A percentile compares a stretch with the other conserved stretches of the same genome.
Conservation (phyloP, 2,113 vertebrate species). For the Dasyprocta punctata region DNA sequence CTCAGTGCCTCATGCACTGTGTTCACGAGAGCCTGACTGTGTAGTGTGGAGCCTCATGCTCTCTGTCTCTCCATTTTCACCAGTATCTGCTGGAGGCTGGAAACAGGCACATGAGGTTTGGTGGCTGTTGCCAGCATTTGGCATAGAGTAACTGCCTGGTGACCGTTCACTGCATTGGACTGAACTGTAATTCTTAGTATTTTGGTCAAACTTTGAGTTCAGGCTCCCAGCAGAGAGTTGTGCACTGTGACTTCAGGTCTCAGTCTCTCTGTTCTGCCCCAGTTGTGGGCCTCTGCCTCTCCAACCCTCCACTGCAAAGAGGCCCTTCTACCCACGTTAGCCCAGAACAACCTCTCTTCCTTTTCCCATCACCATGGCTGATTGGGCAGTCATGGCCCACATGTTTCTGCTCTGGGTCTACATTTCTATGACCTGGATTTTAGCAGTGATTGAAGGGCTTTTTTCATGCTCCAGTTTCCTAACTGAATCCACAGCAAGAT, state of each 20-base stretch:
- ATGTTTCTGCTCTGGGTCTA: not conserved
- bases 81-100: not conserved
- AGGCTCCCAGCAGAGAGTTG: not conserved
- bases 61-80: not conserved
- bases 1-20: accelerated
- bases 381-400: not conserved
- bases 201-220: not conserved
- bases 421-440: conserved; percentile 9
- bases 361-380: not conserved
- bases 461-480: not conserved
- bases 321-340: not conserved
- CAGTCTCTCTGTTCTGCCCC: not conserved
- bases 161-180: not conserved
- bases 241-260: not conserved
- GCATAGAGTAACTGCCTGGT: not conserved
- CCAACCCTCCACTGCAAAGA: not conserved
- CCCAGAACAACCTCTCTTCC: too few relatives aligned
- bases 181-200: not conserved
- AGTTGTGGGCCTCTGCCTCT: not conserved
- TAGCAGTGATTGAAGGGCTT: not conserved
- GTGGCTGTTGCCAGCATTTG: not conserved
- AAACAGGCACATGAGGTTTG: not conserved
- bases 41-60: not conserved
- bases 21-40: not conserved
- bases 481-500: not conserved